A percentile compares a stretch with the other conserved stretches of the same genome.
Evolutionary conservation across 2,113 vertebrate species (phyloP).

Genomic region (Ameiurus melas): DNA sequence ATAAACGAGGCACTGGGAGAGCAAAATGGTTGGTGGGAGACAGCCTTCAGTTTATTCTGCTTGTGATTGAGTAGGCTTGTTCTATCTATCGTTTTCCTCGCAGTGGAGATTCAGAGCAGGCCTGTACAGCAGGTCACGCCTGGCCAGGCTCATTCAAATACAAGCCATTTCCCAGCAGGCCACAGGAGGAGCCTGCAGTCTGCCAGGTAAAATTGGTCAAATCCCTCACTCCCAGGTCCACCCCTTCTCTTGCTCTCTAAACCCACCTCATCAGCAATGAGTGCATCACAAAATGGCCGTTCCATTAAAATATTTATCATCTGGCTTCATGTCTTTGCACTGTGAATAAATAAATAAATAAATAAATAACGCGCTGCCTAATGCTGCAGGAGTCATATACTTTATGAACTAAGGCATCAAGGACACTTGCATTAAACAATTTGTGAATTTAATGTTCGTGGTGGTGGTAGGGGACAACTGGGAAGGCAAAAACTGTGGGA

Average conservation of each 20-base stretch:
- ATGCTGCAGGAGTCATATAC: constrained; percentile 28
- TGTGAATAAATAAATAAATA: neutral
- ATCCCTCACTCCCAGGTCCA: constrained; percentile 9
- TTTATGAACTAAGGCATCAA: constrained; percentile 25
- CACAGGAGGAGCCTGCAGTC: constrained; percentile 22
- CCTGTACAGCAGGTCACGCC: constrained; percentile 12
- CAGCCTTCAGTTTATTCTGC: constrained; percentile 36
- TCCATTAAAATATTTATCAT: constrained; percentile 42
- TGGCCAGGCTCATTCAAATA: constrained; percentile 46
- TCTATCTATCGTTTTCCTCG: constrained; percentile 2
- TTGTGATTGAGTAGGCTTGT: constrained; percentile 35
- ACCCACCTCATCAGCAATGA: neutral
- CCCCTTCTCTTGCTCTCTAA: neutral
- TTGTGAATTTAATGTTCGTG: neutral
- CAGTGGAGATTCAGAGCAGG: constrained; percentile 21
- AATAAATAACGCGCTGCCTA: neutral
- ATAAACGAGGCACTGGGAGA: neutral
- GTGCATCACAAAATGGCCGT: constrained; percentile 37
- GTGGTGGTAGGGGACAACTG: neutral
- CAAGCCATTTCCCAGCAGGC: constrained; percentile 48
- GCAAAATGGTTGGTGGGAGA: constrained; percentile 26
- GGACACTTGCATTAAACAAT: constrained; percentile 3
- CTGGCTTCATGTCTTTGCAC: neutral
- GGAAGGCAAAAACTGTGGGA: neutral
- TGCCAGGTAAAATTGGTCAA: constrained; percentile 52